Base-by-base conservation (phyloP, 1,140 invertebrate species). In the Trachymyrmex cornetzi region DNA sequence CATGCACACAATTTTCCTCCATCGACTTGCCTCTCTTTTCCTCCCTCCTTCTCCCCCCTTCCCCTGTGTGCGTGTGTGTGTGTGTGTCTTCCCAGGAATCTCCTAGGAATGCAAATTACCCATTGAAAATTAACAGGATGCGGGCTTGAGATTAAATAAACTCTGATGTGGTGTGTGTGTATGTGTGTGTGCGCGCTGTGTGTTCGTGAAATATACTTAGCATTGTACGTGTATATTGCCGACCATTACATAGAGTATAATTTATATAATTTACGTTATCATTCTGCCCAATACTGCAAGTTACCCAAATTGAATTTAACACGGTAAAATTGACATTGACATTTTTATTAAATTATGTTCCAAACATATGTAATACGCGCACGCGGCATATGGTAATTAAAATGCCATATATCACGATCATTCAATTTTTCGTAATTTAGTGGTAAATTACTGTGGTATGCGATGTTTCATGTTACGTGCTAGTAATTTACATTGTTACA, bases 41-140 rank as follows among this genome's bases (percentile, higher is more conserved):
- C 34, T 59, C 27, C 12, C 34, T 38, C 19, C 38, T 67, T 67
- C 14, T 16, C 64, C 63, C 12, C 50, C 64, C n/a, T n/a, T n/a
- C n/a, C n/a, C n/a, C n/a, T n/a, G 6, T 34, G 34, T 34, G 14
- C 44, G 7, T 6, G 6, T 34, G 34, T 38, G 14, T 57, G 34
- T 38, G 6, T 38, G 34, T 38, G 14, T 50, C 6, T 44, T n/a
- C n/a, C 7, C 19, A 2, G 48, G 30, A 66, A 48, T 74, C 19
- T 75, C 63, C 14, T 27, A 69, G 66, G 80, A 69, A 88, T 86
- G 87, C 63, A 67, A 86, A 88, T 88, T 77, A 57, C 27, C 57
- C 34, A 61, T 27, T 59, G 55, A 75, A 84, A 84, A 84, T 84
- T 84, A 84, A 74, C 55, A 74, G 53, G 14, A 30, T 27, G 2